Percentiles rank a stretch among this genome's conserved stretches.
These are phyloP conservation scores for Xanthorhoe spadicearia DNA, from an alignment of 2,888 invertebrate species.

Conservation along the genomic window DNA sequence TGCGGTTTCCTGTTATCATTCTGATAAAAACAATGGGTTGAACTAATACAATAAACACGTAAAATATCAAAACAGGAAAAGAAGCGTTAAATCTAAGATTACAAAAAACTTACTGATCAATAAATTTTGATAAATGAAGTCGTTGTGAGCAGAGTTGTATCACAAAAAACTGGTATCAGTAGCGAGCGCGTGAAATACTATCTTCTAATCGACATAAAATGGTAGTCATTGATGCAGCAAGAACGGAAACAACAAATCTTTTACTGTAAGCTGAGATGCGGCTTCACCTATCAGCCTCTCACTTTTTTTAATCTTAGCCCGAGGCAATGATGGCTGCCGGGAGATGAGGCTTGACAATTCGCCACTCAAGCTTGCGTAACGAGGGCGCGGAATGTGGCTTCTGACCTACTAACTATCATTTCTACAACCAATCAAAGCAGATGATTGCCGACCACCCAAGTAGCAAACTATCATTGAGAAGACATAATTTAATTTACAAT, in stretches of 20 bases:
- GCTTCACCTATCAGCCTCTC: constrained; percentile 68
- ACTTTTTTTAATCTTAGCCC: constrained; percentile 70
- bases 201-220: constrained; percentile 83
- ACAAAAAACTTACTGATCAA: constrained; percentile 65
- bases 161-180: constrained; percentile 81
- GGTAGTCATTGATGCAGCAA: constrained; percentile 82
- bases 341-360: constrained; percentile 67
- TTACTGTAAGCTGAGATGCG: constrained; percentile 71
- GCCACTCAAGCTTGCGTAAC: constrained; percentile 67
- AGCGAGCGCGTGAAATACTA: constrained; percentile 83
- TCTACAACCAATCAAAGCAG: constrained; percentile 63
- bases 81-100: constrained; percentile 52
- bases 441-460: constrained; percentile 75
- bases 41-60: constrained; percentile 10
- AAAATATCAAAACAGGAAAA: constrained; percentile 43
- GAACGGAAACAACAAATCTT: constrained; percentile 83
- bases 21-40: constrained; percentile 54
- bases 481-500: constrained; percentile 66
- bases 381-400: constrained; percentile 65
- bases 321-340: constrained; percentile 45
- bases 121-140: constrained; percentile 80
- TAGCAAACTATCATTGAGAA: constrained; percentile 57
- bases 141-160: constrained; percentile 77
- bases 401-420: constrained; percentile 71
- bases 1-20: constrained; percentile 74